Evolutionary conservation across 1,140 invertebrate genomes (phyloP), one percentile per base, ranked within the genome.

Genomic region (Dreissena rostriformis): DNA sequence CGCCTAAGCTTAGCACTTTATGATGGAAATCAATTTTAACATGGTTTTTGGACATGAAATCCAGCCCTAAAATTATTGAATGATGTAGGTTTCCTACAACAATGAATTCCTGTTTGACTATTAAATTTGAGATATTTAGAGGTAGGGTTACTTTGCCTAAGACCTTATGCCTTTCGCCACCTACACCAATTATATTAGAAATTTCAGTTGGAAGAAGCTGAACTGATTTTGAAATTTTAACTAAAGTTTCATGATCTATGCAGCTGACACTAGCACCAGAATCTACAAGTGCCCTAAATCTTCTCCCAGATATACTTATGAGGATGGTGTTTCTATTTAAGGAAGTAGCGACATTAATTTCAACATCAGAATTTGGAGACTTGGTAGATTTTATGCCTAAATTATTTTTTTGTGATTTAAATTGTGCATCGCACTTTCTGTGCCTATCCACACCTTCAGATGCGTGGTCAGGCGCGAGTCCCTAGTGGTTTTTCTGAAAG

Each of bases 11-110:
- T 39, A 86, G 17, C 4, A 57, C n/a, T 14, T 72, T 73, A 76
- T 74, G 57, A 28, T 28, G 19, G 39, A 80, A 72, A 51, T 86
- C 73, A 71, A 86, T 53, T 1, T 7, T 39, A 11, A 67, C 81
- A 49, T 72, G 22, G 57, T 80, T 80, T 39, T 67, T 24, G 57
- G 79, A 53, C 65, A 85, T 80, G 29, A 86, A 87, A 61, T 87
- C 84, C 39, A 70, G 22, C 53, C 81, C 83, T 57, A 87, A 75
- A 52, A 87, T 83, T 12, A 87, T 29, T 52, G 86, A 82, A n/a
- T 85, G 70, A 53, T 82, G 83, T 7, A 87, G 52, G n/a, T 85
- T 67, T 75, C 85, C 74, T 28, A 87, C 24, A 29, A 85, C 71
- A 82, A 77, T 77, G 52, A 77, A 77, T 15, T 55, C 67, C 4